Evolutionary conservation across 1,140 invertebrate species (phyloP), one percentile per base, ranked within the genome.

Genomic region (Drosophila kurseongensis): DNA sequence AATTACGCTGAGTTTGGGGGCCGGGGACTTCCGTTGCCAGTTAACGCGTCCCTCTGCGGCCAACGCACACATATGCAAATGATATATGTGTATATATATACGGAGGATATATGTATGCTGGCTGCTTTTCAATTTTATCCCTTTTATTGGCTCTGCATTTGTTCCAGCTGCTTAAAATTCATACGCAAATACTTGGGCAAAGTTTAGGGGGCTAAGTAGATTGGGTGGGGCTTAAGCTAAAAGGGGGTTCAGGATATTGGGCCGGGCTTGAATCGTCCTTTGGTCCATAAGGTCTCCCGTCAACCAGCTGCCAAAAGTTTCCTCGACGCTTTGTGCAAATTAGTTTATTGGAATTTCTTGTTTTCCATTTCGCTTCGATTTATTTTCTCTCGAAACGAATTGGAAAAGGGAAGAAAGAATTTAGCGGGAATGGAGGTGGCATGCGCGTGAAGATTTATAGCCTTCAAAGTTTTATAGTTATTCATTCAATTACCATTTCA

Each of bases 331-430:
- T 72, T 81, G 88, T 91, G 88, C 83, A 91, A 91, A 91, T 91
- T 91, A 91, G 88, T 91, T 91, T 91, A 91, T 91, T 91, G 88
- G 88, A 88, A 91, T 91, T 91, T 91, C 71, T 78, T 90, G 78
- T 80, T 90, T 81, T 63, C 61, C 42, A 68, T 61, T 75, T 71
- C 41, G 62, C 55, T 57, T 57, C 47, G 23, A 56, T 73, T 58
- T 59, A 47, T 68, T 66, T 29, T 40, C 41, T 29, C 54, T 35
- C 41, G 44, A 56, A 50, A 9, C 27, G 44, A 72, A 69, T 45
- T 47, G 42, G 13, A 14, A 35, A 36, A 47, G 9, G 35, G 9
- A 16, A 18, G 5, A 0, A 23, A 32, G 10, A 1, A 18, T 18
- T n/a, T n/a, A 6, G 9, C n/a, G 23, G 38, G 27, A 16, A 45